These are phyloP conservation scores for Ctenopoma multispine DNA, from an alignment of 2,797 vertebrate species.

Conservation along the genomic window DNA sequence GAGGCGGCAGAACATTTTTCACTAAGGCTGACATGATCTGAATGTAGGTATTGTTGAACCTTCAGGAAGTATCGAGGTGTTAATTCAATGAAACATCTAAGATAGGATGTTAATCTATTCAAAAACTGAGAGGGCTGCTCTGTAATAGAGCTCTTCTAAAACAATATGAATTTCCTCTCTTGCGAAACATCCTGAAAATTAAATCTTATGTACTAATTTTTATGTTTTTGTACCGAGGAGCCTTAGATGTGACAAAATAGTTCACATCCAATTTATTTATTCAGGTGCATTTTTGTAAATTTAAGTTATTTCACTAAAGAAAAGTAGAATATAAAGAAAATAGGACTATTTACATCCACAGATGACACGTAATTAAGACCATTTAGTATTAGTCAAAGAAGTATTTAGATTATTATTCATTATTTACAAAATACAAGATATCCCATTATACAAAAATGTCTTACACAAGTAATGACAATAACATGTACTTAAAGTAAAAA, in stretches of 20 bases:
- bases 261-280: background rate
- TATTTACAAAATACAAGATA: too few relatives aligned
- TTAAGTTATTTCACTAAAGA: too few relatives aligned
- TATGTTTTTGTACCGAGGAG: background rate
- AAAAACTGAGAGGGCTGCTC: background rate
- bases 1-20: slow-evolving; percentile 16
- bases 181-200: slow-evolving; percentile 3
- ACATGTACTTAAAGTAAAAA: too few relatives aligned
- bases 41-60: slow-evolving; percentile 46
- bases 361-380: too few relatives aligned
- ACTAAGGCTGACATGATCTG: slow-evolving; percentile 30
- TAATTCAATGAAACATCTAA: slow-evolving; percentile 23
- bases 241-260: background rate
- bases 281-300: too few relatives aligned
- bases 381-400: too few relatives aligned
- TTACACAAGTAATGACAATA: too few relatives aligned
- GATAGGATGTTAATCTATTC: slow-evolving; percentile 15
- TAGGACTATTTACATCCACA: too few relatives aligned
- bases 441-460: too few relatives aligned
- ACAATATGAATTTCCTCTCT: background rate
- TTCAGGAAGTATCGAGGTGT: slow-evolving; percentile 16
- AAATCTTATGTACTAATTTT: background rate
- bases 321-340: too few relatives aligned
- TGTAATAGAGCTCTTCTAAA: background rate
- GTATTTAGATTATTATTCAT: too few relatives aligned